These are phyloP conservation scores for Microtus obscurus DNA, from an alignment of 2,797 vertebrate genomes.

Conservation along the genomic window DNA sequence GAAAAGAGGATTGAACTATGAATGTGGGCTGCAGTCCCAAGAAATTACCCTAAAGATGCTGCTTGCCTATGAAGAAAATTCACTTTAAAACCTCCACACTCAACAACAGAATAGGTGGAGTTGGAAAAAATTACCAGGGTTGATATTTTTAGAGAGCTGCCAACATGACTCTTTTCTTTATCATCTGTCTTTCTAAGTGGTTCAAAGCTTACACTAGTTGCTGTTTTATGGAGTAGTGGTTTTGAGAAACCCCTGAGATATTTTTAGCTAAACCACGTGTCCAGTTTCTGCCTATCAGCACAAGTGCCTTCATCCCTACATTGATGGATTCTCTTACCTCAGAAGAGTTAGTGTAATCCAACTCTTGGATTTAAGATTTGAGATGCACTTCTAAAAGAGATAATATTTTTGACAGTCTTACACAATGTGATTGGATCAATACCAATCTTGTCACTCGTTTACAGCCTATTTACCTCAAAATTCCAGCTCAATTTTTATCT, in stretches of 20 bases:
- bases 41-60: background rate
- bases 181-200: background rate
- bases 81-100: background rate
- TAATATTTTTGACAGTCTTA: slow-evolving; percentile 1
- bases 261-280: background rate
- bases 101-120: background rate
- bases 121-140: background rate
- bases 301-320: background rate
- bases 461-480: background rate
- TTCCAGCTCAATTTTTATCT: background rate
- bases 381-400: background rate
- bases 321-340: background rate
- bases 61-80: background rate
- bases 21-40: background rate
- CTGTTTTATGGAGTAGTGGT: background rate
- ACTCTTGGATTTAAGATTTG: background rate
- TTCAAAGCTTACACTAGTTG: background rate
- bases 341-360: background rate
- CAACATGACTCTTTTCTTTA: background rate
- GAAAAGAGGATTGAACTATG: background rate
- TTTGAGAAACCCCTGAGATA: background rate
- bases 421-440: background rate
- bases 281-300: slow-evolving; percentile 4
- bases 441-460: background rate
- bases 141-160: slow-evolving; percentile 17